Conservation (phyloP, 2,888 invertebrate species). For the Hemaris fuciformis region DNA sequence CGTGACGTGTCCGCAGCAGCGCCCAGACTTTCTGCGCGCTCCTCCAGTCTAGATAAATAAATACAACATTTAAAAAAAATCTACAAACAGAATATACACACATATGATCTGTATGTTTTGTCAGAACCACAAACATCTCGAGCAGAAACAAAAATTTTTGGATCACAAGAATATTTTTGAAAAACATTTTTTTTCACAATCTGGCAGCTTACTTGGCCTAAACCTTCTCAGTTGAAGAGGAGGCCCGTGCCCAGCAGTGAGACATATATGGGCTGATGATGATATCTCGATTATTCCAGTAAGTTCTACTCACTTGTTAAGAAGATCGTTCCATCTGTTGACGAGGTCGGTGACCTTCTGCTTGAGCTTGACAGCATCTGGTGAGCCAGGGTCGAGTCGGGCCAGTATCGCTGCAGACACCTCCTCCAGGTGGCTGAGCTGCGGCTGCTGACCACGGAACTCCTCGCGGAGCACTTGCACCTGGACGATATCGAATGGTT, state of each 20-base stretch:
- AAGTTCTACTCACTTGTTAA: slow-evolving; percentile 71
- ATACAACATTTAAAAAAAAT: no score
- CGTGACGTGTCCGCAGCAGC: slow-evolving; percentile 96
- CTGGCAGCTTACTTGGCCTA: no score
- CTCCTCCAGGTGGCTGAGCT: slow-evolving; percentile 91
- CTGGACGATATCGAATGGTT: slow-evolving; percentile 42
- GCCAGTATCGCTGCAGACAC: slow-evolving; percentile 89
- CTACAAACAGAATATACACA: no score
- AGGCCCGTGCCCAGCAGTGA: no score
- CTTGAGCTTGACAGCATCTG: slow-evolving; percentile 77
- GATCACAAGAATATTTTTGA: no score
- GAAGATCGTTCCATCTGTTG: slow-evolving; percentile 90
- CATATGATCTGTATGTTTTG: no score
- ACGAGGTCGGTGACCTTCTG: slow-evolving; percentile 88
- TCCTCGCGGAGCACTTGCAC: slow-evolving; percentile 97
- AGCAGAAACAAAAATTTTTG: no score
- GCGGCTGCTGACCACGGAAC: slow-evolving; percentile 95
- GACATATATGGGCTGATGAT: no score
- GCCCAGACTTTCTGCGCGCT: slow-evolving; percentile 93
- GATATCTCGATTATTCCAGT: no score
- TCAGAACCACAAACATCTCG: no score
- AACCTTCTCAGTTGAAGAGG: no score
- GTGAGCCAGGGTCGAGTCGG: slow-evolving; percentile 74
- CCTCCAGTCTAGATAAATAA: slow-evolving; percentile 84
- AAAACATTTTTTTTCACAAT: no score